Evolutionary conservation across 2,113 vertebrate species (phyloP), one percentile per base, ranked within the genome.

Genomic region (Aptenodytes forsteri): DNA sequence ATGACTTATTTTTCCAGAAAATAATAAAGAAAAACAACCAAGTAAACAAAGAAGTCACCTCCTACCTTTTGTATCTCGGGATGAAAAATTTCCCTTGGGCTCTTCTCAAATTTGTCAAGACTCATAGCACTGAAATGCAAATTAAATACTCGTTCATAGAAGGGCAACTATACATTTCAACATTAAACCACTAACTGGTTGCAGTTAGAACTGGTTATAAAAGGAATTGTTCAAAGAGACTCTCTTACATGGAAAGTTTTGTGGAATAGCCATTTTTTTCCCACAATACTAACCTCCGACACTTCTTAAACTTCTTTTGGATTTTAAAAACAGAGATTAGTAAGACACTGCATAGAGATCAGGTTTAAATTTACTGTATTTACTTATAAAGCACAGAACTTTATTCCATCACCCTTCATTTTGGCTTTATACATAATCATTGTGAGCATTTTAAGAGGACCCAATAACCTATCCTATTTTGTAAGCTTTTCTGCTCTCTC

Each of bases 1-100:
- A 52, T 40, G 36, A 72, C 7, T 80, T 75, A 0, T n/a, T 85
- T 64, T 73, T 76, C 36, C 34, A 70, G 27, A 89, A 89, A 83
- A 65, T 40, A 75, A 66, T 54, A 73, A 54, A 40, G 52, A 64
- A 90, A 87, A 85, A 12, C 9, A 82, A 75, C 0, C 12, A n/a
- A 75, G 9, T 2, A 26, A 65, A 94, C 61, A 30, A 80, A 42
- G 61, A 75, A 54, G 34, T 18, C 38, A 73, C 75, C 38, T 56
- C 79, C 98, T 97, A 99, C 99, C 99, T 99, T 99, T 96, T 99
- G 99, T 98, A 99, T 99, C 95, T 99, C 99, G 11, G 99, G 99
- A 98, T 99, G 99, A 95, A 99, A 99, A 97, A 99, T 99, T 97
- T 99, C 99, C 96, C 99, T 98, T 66, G 99, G 99, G 82, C 99